Base-by-base conservation (phyloP, 2,797 vertebrate genomes). In the Parotocinclus haroldoi region DNA sequence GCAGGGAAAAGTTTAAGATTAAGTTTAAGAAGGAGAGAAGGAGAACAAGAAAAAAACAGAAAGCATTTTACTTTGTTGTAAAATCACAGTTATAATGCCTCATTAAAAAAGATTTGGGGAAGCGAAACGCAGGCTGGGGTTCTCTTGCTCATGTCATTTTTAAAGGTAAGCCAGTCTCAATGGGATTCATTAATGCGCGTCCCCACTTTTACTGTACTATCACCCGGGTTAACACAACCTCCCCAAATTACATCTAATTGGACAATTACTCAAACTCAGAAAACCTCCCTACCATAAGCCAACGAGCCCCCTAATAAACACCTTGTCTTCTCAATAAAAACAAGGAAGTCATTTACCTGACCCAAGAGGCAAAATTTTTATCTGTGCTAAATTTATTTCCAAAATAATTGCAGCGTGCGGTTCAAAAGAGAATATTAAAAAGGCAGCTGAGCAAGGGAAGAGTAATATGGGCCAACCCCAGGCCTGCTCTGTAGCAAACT, bases 191-290 rank as follows among this genome's bases (percentile, higher is more conserved):
- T 99, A 98, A 94, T 92, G 92, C 87, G 88, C 85, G 89, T 94
- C 92, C 93, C 88, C 91, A 88, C 90, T 92, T 87, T 86, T 87
- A 90, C 89, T 88, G 90, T 89, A 90, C 90, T 90, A 93, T 93
- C 86, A 88, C 91, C 92, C 88, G 92, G 89, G 92, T 92, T 92
- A 93, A 93, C 93, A 81, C 85, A 83, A 40, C 91, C 92, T 92
- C 92, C 93, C 91, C 92, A 97, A 98, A 98, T 98, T 98, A 98
- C 93, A 94, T 92, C 96, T 96, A 99, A 99, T 98, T 99, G 95
- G 96, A 96, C 95, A 95, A 98, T 99, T 98, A 98, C 95, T 98
- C 96, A 99, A 96, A 95, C 93, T 94, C 93, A 94, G 95, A 96
- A 96, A 95, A 92, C 89, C 92, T 90, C 90, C 55, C 49, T 90